These are phyloP conservation scores for Galerucella calmariensis DNA, from an alignment of 2,888 invertebrate species.

Conservation along the genomic window DNA sequence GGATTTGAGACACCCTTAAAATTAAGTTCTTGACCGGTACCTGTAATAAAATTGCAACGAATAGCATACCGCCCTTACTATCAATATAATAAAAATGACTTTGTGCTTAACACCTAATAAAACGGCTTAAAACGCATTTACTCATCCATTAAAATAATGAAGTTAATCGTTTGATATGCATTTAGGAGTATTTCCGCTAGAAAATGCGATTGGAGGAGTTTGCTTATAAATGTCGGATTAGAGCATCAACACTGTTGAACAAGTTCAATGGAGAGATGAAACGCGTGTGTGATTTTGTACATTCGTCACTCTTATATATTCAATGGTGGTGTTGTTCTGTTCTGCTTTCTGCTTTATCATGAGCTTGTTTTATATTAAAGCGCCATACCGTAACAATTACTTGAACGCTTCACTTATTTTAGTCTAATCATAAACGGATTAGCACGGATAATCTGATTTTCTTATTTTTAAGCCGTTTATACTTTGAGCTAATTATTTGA, in stretches of 20 bases:
- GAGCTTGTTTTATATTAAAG: slow-evolving; percentile 42
- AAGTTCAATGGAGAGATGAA: slow-evolving; percentile 57
- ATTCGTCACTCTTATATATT: slow-evolving; percentile 52
- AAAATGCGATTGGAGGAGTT: slow-evolving; percentile 55
- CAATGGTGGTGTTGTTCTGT: slow-evolving; percentile 29
- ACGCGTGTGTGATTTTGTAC: slow-evolving; percentile 59
- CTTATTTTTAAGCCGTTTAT: not conserved
- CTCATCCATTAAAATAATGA: slow-evolving; percentile 35
- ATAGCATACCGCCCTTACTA: too few species aligned
- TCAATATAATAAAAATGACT: not conserved
- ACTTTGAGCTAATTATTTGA: not conserved
- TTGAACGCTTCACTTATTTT: slow-evolving; percentile 34
- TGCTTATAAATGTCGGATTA: slow-evolving; percentile 64
- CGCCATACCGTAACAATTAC: slow-evolving; percentile 59
- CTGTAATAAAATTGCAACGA: too few species aligned
- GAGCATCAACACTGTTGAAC: slow-evolving; percentile 65
- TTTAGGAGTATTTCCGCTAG: slow-evolving; percentile 41
- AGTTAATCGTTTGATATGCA: slow-evolving; percentile 38
- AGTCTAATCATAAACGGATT: slow-evolving; percentile 26
- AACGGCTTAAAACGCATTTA: slow-evolving; percentile 34
- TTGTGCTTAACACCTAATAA: not conserved
- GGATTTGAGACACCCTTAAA: too few species aligned
- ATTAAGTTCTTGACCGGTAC: too few species aligned
- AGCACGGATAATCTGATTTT: slow-evolving; percentile 9
- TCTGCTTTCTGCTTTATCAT: slow-evolving; percentile 32